A percentile compares a stretch with the other conserved stretches of the same genome.
These are phyloP conservation scores for Lepisosteus osseus DNA, from an alignment of 2,113 vertebrate species.

Conservation along the genomic window DNA sequence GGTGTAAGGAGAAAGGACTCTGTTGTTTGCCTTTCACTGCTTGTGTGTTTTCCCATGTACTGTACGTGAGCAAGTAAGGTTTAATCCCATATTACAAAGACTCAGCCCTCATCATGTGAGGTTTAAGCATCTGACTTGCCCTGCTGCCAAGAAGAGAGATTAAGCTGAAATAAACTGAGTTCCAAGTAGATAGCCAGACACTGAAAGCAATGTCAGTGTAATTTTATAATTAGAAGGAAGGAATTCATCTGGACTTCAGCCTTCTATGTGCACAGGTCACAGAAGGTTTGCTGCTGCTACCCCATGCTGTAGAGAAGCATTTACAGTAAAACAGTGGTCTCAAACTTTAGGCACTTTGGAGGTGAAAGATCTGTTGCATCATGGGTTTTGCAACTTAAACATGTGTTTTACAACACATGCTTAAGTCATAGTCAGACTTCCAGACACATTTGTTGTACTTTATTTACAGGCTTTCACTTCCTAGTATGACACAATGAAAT, in stretches of 20 bases:
- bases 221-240: slow-evolving; percentile 8
- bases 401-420: too few species aligned
- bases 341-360: too few species aligned
- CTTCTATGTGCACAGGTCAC: neutral
- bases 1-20: neutral
- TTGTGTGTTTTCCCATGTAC: slow-evolving; percentile 31
- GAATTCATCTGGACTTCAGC: neutral
- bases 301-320: neutral
- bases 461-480: too few species aligned
- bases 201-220: slow-evolving; percentile 21
- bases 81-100: slow-evolving; percentile 54
- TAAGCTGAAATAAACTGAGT: slow-evolving; percentile 41
- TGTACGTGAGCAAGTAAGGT: slow-evolving; percentile 29
- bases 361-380: too few species aligned
- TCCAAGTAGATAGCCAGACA: slow-evolving; percentile 33
- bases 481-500: too few species aligned
- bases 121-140: slow-evolving; percentile 55
- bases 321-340: too few species aligned
- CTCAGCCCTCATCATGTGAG: slow-evolving; percentile 49
- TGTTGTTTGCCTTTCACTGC: slow-evolving; percentile 15
- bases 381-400: too few species aligned
- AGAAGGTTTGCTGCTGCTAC: neutral
- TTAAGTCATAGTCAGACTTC: too few species aligned
- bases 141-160: slow-evolving; percentile 51
- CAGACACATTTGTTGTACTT: too few species aligned